Base-by-base conservation (phyloP, 2,797 vertebrate genomes). In the Ficedula albicollis region DNA sequence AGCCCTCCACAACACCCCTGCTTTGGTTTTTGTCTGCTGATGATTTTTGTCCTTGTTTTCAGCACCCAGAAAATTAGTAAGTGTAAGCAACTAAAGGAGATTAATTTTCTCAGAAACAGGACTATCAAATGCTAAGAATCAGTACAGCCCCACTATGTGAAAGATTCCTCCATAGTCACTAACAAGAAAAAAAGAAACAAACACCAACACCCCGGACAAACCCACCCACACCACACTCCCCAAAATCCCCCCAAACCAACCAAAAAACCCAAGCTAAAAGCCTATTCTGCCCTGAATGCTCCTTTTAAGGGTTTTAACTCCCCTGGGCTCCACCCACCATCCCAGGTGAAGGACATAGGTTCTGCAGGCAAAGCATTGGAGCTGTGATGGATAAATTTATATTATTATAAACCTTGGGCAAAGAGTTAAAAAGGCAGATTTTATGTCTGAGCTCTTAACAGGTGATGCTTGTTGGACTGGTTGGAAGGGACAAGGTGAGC, bases 361-460 rank as follows among this genome's bases (percentile, higher is more conserved):
- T 58, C 36, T 68, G 13, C 20, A 78, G 32, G 34, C 25, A 48
- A 4, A 11, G 5, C 0, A 3, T 7, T 14, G 43, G 34, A 55
- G 39, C 21, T 41, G 30, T 44, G 17, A 6, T 27, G 9, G 18
- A 52, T 55, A 73, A 76, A 39, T 52, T 51, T 23, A 16, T 14
- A 6, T 9, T 13, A 20, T 20, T 25, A 11, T 21, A 52, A 76
- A 62, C 10, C 10, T 66, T 12, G 9, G 15, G 4, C 0, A 48
- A 22, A 3, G 2, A 18, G 21, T 41, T 27, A 2, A 32, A 49
- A 15, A 5, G 1, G 1, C 5, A 32, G 1, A 0, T 1, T 2
- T 69, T 14, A 0, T 26, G 7, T 12, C 3, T 75, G 34, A 34
- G 44, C 7, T 87, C 9, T 10, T 27, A 16, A 10, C 0, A 55